Percentiles rank a stretch among this genome's conserved stretches.
Evolutionary conservation across 2,113 vertebrate genomes (phyloP).

Genomic region (Urocitellus parryii): DNA sequence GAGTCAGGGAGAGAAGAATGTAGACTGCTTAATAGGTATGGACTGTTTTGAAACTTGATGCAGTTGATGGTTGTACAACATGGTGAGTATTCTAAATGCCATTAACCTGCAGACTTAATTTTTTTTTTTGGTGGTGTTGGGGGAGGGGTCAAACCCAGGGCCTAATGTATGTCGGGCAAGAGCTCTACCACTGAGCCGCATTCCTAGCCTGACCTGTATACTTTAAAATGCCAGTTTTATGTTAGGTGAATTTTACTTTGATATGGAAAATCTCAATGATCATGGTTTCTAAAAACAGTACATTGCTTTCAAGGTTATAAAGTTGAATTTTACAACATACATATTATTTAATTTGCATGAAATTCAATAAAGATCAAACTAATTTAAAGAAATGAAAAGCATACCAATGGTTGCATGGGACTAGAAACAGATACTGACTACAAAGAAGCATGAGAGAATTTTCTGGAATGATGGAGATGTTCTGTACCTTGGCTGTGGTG

Average conservation of each 20-base stretch:
- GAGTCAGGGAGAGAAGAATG: too few species aligned
- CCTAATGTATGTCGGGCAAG: too few species aligned
- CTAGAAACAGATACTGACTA: background rate
- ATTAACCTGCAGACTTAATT: background rate
- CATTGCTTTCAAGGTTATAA: slow-evolving; percentile 12
- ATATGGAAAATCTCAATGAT: background rate
- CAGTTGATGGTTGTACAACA: background rate
- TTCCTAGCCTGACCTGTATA: too few species aligned
- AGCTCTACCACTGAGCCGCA: too few species aligned
- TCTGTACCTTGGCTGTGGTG: background rate
- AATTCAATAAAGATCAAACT: slow-evolving; percentile 38
- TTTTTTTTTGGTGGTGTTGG: too few species aligned
- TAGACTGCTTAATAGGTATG: background rate
- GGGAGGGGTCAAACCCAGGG: too few species aligned
- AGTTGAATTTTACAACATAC: slow-evolving; percentile 6
- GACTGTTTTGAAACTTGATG: background rate
- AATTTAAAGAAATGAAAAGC: background rate
- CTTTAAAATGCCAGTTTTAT: background rate
- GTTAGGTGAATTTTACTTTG: background rate
- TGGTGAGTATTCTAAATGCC: background rate
- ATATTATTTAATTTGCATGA: background rate
- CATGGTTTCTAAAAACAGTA: slow-evolving; percentile 15
- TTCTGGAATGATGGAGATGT: background rate
- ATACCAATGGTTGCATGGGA: background rate
- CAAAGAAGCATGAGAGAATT: background rate